Conservation (phyloP, 2,888 invertebrate species). For the Mythimna impura region DNA sequence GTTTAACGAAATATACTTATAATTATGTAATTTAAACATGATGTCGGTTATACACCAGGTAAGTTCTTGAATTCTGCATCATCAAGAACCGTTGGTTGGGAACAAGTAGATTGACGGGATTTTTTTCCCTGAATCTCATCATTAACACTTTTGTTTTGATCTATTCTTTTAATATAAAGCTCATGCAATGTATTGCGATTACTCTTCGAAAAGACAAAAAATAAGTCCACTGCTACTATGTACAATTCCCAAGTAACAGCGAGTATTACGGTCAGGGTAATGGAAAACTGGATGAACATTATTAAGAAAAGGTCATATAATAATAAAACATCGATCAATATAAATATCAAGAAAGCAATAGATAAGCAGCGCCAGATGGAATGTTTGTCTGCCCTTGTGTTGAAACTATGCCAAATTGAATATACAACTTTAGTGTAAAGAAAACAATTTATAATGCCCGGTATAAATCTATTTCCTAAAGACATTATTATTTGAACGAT, state of each 20-base stretch:
- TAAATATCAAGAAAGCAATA: constrained; percentile 18
- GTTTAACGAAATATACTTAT: neutral
- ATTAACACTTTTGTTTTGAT: no score
- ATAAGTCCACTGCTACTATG: neutral
- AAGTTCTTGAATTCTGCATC: neutral
- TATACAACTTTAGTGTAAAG: neutral
- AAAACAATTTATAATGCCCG: neutral
- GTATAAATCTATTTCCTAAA: neutral
- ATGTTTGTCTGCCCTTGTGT: neutral
- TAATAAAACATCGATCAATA: constrained; percentile 14
- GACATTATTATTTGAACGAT: no score
- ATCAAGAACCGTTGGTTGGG: neutral
- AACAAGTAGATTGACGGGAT: neutral
- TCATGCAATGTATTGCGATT: neutral
- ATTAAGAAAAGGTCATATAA: neutral
- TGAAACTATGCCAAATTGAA: constrained; percentile 3
- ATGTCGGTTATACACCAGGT: neutral
- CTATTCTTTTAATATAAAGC: neutral
- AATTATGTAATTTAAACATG: neutral
- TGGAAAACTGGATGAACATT: fast-evolving
- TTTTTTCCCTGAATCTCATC: neutral
- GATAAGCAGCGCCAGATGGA: constrained; percentile 19
- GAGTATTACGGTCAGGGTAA: no score
- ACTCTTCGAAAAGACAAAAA: neutral
- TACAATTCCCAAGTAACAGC: fast-evolving